phyloP scores from a whole-genome alignment of 2,888 invertebrate species.

The Psylliodes chrysocephalus region DNA sequence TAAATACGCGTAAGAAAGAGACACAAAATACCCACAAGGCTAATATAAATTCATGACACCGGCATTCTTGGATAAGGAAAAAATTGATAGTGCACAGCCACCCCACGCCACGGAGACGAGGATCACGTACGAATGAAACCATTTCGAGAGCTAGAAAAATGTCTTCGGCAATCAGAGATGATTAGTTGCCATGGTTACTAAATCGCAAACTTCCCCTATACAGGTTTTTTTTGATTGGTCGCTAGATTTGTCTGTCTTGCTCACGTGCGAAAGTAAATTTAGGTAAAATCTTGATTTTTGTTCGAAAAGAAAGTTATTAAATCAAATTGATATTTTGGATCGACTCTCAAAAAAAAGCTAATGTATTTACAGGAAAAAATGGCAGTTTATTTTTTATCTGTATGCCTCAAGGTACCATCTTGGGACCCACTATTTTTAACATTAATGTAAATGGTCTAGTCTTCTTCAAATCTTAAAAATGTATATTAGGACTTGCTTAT shows the following conservation, averaged over 20 bases:
- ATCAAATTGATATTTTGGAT: too few species aligned
- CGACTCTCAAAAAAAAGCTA: too few species aligned
- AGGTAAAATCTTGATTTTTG: too few species aligned
- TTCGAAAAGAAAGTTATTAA: too few species aligned
- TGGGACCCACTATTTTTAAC: too few species aligned
- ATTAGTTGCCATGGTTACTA: constrained; percentile 59
- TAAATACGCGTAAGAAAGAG: constrained; percentile 33
- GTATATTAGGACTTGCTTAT: too few species aligned
- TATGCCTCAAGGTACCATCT: not conserved
- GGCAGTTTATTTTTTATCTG: not conserved
- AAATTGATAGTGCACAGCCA: constrained; percentile 39
- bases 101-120: constrained; percentile 39
- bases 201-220: constrained; percentile 45
- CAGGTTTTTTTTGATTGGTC: constrained; percentile 32
- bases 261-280: not conserved
- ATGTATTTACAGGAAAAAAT: not conserved
- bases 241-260: constrained; percentile 35
- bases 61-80: constrained; percentile 27
- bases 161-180: constrained; percentile 58
- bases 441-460: too few species aligned
- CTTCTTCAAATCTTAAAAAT: too few species aligned
- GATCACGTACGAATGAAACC: constrained; percentile 52
- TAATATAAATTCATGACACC: constrained; percentile 41
- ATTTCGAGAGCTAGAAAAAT: constrained; percentile 50
- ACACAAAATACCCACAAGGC: constrained; percentile 23